Percentiles rank a stretch among this genome's conserved stretches.
Evolutionary conservation across 2,113 vertebrate genomes (phyloP).

Genomic region (Sus scrofa): T2T-Sscrofa CM000817.6:125875001-125875500

Average conservation of each 20-base stretch:
- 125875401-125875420: slow-evolving; percentile 71
- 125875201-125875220: background rate
- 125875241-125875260: background rate
- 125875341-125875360: slow-evolving; percentile 57
- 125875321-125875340: background rate
- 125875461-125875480: slow-evolving; percentile 69
- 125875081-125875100: background rate
- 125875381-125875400: slow-evolving; percentile 63
- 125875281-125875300: background rate
- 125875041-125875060: background rate
- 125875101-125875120: background rate
- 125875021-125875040: background rate
- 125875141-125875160: background rate
- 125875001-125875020: background rate
- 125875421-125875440: slow-evolving; percentile 63
- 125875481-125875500: slow-evolving; percentile 68
- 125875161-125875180: background rate
- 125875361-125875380: slow-evolving; percentile 56
- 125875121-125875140: background rate
- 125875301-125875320: background rate
- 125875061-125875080: background rate
- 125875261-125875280: background rate
- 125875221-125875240: background rate
- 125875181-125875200: background rate
- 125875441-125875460: slow-evolving; percentile 57